Conservation (phyloP, 2,888 invertebrate species). For the Rotaria magnacalcarata region DNA sequence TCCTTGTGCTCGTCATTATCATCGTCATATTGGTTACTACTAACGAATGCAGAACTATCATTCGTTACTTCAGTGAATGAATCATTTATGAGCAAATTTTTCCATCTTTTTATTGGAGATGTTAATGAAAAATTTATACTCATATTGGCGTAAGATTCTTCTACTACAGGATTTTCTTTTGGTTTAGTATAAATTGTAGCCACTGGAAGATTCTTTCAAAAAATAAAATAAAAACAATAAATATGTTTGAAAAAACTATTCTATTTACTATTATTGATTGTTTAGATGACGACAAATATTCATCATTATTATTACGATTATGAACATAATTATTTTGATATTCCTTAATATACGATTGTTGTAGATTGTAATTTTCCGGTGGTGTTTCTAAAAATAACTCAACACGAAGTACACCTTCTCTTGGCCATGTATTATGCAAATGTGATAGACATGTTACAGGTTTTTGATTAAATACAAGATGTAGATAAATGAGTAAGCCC, state of each 20-base stretch:
- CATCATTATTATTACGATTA: background rate
- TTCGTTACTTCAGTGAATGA: background rate
- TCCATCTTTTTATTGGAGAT: background rate
- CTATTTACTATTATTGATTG: background rate
- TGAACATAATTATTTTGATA: conserved; percentile 47
- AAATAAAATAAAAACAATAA: background rate
- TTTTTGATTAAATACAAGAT: conserved; percentile 82
- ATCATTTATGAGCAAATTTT: background rate
- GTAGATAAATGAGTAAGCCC: conserved; percentile 86
- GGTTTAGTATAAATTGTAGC: background rate
- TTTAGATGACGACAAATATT: background rate
- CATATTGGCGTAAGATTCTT: background rate
- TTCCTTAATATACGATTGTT: conserved; percentile 78
- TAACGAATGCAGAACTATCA: background rate
- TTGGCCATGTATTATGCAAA: conserved; percentile 79
- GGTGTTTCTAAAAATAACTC: conserved; percentile 66
- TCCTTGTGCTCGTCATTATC: background rate
- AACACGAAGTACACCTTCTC: conserved; percentile 85
- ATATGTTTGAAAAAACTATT: background rate
- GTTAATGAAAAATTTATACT: background rate
- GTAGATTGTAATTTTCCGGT: conserved; percentile 69
- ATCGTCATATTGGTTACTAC: conserved; percentile 15
- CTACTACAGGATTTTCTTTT: background rate
- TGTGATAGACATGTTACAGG: conserved; percentile 87
- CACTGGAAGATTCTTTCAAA: background rate